phyloP scores from a whole-genome alignment of 1,140 invertebrate genomes.

The Camponotus vicinus region DNA sequence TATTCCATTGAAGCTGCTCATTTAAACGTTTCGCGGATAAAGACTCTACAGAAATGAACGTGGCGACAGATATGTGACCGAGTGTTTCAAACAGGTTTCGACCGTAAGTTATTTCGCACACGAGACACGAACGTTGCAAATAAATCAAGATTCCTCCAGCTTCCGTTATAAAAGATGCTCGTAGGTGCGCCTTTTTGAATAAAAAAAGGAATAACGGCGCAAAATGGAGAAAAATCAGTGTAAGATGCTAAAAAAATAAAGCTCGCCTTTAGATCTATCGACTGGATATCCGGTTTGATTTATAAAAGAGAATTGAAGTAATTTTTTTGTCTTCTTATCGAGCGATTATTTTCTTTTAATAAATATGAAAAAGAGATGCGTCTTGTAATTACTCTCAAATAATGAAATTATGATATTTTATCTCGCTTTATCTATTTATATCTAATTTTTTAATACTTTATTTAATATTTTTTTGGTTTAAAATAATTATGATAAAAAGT shows the following conservation, averaged over 20 bases:
- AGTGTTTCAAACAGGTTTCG: slow-evolving; percentile 48
- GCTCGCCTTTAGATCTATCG: slow-evolving; percentile 36
- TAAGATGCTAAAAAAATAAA: slow-evolving; percentile 26
- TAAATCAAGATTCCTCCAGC: slow-evolving; percentile 77
- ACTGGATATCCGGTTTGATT: slow-evolving; percentile 24
- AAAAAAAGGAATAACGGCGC: background rate
- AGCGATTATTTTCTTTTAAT: background rate
- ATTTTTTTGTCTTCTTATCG: background rate
- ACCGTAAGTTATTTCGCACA: slow-evolving; percentile 71
- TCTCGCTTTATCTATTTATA: background rate
- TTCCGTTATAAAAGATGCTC: slow-evolving; percentile 52
- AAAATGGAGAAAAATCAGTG: background rate
- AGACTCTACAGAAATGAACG: slow-evolving; percentile 18
- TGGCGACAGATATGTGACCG: slow-evolving; percentile 33
- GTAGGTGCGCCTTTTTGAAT: slow-evolving; percentile 57
- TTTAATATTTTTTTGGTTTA: background rate
- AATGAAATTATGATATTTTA: background rate
- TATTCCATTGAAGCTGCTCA: background rate
- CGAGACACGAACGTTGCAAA: slow-evolving; percentile 75
- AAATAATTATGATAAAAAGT: background rate
- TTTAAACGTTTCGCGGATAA: background rate
- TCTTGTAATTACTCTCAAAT: background rate
- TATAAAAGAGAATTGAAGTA: background rate
- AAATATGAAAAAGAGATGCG: background rate
- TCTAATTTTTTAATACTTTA: too few species aligned